These are phyloP conservation scores for Gandaritis pyraliata DNA, from an alignment of 2,888 invertebrate species.

Conservation along the genomic window DNA sequence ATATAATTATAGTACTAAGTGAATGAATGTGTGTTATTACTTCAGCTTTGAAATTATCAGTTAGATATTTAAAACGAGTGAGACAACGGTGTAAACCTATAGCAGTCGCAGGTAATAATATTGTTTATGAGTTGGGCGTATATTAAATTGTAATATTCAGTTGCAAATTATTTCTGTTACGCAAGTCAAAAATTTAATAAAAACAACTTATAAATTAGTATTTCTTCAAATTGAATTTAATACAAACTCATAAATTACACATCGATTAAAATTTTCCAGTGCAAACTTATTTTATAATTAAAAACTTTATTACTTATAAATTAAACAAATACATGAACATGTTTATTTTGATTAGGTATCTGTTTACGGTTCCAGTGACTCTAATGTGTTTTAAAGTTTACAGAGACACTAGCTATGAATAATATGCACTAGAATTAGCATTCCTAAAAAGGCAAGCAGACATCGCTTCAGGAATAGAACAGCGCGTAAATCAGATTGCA, in stretches of 20 bases:
- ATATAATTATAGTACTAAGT: too few relatives aligned
- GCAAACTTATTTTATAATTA: slow-evolving; percentile 26
- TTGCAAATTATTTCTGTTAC: slow-evolving; percentile 13
- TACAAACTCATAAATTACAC: slow-evolving; percentile 33
- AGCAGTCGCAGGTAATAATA: neutral
- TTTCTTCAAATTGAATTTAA: slow-evolving; percentile 7
- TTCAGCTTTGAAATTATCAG: too few relatives aligned
- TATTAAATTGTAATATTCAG: slow-evolving; percentile 19
- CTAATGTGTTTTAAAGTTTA: slow-evolving; percentile 9
- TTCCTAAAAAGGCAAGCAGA: slow-evolving; percentile 72
- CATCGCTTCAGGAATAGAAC: slow-evolving; percentile 60
- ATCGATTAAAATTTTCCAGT: slow-evolving; percentile 24
- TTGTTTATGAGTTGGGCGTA: slow-evolving; percentile 10
- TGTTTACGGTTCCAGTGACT: slow-evolving; percentile 6
- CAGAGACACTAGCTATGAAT: slow-evolving; percentile 51
- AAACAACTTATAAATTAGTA: slow-evolving; percentile 13
- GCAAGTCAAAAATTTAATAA: slow-evolving; percentile 7
- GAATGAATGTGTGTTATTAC: too few relatives aligned
- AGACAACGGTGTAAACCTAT: neutral
- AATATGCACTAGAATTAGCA: slow-evolving; percentile 67
- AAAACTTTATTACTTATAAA: slow-evolving; percentile 1
- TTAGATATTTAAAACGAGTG: neutral
- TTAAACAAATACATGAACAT: too few relatives aligned
- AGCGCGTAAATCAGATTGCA: slow-evolving; percentile 77
- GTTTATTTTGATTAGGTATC: neutral